These are phyloP conservation scores for Leucophora obtusa DNA, from an alignment of 2,888 invertebrate genomes.

Conservation along the genomic window DNA sequence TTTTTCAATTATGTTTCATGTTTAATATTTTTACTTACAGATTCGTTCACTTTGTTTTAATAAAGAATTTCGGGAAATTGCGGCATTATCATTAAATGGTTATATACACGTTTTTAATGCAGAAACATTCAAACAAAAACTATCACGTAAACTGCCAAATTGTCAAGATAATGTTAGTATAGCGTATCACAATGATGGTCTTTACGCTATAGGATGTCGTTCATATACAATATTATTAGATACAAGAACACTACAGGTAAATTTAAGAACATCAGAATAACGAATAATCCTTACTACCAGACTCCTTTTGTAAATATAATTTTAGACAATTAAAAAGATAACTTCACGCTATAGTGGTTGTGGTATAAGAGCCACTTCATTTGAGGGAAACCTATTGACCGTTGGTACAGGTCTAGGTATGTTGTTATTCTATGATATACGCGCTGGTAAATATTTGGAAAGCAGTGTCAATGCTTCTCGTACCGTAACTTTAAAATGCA, in stretches of 20 bases:
- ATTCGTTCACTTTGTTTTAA: conserved; percentile 93
- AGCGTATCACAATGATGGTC: conserved; percentile 89
- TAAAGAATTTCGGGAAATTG: conserved; percentile 90
- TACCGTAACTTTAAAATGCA: conserved; percentile 91
- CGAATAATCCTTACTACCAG: too few species aligned
- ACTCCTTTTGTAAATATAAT: too few species aligned
- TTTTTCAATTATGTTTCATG: too few species aligned
- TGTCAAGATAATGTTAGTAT: conserved; percentile 96
- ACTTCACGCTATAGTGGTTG: conserved; percentile 93
- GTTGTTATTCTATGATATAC: conserved; percentile 95
- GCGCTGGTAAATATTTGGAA: conserved; percentile 94
- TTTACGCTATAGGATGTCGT: conserved; percentile 96
- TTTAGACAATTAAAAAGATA: conserved; percentile 86
- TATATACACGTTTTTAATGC: conserved; percentile 97
- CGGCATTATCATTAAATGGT: conserved; percentile 93
- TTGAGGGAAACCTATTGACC: conserved; percentile 92
- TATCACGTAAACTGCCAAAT: conserved; percentile 91
- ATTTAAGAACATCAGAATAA: too few species aligned
- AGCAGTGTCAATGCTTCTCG: conserved; percentile 93
- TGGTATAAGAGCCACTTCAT: conserved; percentile 94
- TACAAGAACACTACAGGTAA: conserved; percentile 88
- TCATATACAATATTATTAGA: conserved; percentile 94
- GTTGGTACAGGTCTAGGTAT: conserved; percentile 95
- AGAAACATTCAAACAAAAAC: conserved; percentile 91
- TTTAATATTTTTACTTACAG: conserved; percentile 73